Base-by-base conservation (phyloP, 2,888 invertebrate species). In the Leptarthrus brevirostris region DNA sequence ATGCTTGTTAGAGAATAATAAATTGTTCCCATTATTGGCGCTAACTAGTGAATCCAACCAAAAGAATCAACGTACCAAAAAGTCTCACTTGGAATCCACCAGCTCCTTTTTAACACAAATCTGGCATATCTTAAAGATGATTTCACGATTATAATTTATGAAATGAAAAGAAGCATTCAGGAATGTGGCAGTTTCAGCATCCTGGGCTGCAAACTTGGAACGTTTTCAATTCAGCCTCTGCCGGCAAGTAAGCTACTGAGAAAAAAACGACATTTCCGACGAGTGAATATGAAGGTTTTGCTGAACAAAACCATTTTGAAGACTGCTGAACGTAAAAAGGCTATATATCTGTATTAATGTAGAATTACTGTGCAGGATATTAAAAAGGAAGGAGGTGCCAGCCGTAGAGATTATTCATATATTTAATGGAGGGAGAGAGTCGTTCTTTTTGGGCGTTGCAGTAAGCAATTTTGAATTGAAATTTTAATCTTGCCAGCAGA, bases 91-190 rank as follows among this genome's bases (percentile, higher is more conserved):
- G 53, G 12, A 24, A 53, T 24, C 30, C 30, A 8, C 8, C 8
- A 5, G 30, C 8, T 30, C 30, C 30, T 8, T 3, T 30, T 30
- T 30, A 30, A 30, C 30, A 53, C 24, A 24, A 16, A 26, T 56
- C 26, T 34, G 56, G 56, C 56, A 56, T 56, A 30, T 30, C 56
- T 56, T 56, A 56, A 56, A 56, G 56, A 56, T 56, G 56, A 30
- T 30, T 56, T 30, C 26, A 56, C 30, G 56, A 30, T 16, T 30
- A 54, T 30, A 30, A 56, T 56, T 56, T 56, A 30, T 14, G 47
- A n/a, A 47, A 44, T 14, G 47, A 1, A 3, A 5, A 47, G 47
- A n/a, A 47, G 47, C 47, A n/a, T 47, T 47, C 14, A 47, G n/a
- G n/a, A 16, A 5, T 16, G 12, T 14, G 14, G 12, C n/a, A 47